Base-by-base conservation (phyloP, 2,888 invertebrate species). In the Oscheius sp. region DNA sequence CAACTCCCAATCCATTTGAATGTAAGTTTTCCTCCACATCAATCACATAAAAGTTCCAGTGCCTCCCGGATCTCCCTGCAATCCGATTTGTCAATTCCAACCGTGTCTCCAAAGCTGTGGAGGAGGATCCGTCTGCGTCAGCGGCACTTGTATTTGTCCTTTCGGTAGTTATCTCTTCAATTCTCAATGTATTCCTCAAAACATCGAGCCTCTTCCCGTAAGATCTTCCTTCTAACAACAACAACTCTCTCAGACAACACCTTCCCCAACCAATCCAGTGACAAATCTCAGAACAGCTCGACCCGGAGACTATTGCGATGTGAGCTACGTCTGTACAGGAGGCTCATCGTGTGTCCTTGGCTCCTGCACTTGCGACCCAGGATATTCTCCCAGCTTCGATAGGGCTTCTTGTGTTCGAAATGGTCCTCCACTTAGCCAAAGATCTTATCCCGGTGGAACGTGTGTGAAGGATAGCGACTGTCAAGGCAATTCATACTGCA, bases 351-450 rank as follows among this genome's bases (percentile, higher is more conserved):
- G 86, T 66, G 45, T 82, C 3, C 71, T 84, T 17, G 82, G 82
- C 25, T 71, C 81, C 0, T 87, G 86, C 53, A 55, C 70, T n/a
- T 86, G 86, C 71, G 84, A 84, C 20, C 45, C 70, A 23, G 84
- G 83, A 20, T 84, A 81, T 61, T 65, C 73, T 4, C 81, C 82
- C 23, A 80, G 79, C 39, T 66, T 67, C 20, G 79, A 80, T 58
- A 67, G 76, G n/a, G 57, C 74, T 1, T 79, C 79, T 0, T 80
- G 80, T 64, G 73, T 77, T 15, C 53, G 70, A 2, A 73, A 64
- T n/a, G 61, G 61, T n/a, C 20, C 55, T 10, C 71, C 69, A 25
- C 42, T 76, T 2, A 34, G 68, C 12, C 71, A 72, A 3, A 57
- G 78, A 61, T 78, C 78, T 1, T 78, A 76, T 61, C 74, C 75